Evolutionary conservation across 1,140 invertebrate species (phyloP), one percentile per base, ranked within the genome.

Genomic region (Drosophila rufa): DNA sequence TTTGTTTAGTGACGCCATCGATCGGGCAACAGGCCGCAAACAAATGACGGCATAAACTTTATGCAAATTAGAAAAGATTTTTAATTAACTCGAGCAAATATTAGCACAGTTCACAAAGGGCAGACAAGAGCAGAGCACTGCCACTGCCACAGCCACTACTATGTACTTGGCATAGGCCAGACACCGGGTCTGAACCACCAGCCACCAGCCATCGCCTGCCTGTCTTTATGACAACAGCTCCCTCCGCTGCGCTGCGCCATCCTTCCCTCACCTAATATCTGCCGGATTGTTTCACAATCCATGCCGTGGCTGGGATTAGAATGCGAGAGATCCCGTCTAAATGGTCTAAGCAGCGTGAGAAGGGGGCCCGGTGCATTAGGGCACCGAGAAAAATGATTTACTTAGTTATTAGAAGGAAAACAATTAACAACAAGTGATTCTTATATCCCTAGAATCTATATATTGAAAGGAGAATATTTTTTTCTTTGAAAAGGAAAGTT

Each of bases 51-150:
- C 86, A 90, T 91, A 78, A 85, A 73, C 64, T 90, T 91, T 85
- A 90, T 90, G 85, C 85, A 90, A 90, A 90, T 90, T 90, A 82
- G 68, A 90, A 91, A 82, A 86, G 84, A 85, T 90, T 90, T 91
- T 90, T 90, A 90, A 90, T 90, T 90, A 90, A 90, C 70, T 85
- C 56, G 67, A 51, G 81, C 62, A 85, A 90, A 90, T 90, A 91
- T 85, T 90, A 90, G 76, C 86, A 85, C 65, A 82, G 62, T 53
- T 79, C 53, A 74, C 46, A 74, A 57, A 30, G 68, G 70, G 59
- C 61, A 62, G 58, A 22, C 82, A 57, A 47, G 62, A 50, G 51
- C 27, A 38, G 27, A 36, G 25, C 40, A 27, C 45, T 48, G 40
- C 22, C 19, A 19, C 46, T 30, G 9, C 53, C 53, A 25, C 53